Conservation (phyloP, 2,113 vertebrate genomes). For the Conger conger region DNA sequence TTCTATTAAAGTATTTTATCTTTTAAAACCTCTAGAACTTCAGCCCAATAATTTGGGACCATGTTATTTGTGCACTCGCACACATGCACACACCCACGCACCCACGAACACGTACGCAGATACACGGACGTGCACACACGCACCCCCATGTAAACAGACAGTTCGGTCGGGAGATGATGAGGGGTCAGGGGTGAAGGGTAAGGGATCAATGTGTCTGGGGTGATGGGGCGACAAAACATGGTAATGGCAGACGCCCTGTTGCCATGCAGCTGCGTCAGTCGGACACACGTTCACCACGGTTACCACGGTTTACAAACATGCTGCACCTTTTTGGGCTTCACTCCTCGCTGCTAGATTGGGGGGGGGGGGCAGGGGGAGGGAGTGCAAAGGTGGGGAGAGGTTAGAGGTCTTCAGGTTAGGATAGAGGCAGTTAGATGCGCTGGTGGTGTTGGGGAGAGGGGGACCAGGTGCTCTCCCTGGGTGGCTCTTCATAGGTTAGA, state of each 20-base stretch:
- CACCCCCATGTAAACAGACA: background rate
- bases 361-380: constrained; percentile 35
- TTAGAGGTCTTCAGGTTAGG: constrained; percentile 41
- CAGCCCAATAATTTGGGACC: too few relatives aligned
- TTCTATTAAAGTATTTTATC: too few relatives aligned
- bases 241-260: constrained; percentile 34
- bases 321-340: constrained; percentile 91
- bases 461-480: background rate
- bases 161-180: background rate
- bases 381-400: constrained; percentile 42
- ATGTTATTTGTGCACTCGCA: too few relatives aligned
- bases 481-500: background rate
- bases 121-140: too few relatives aligned
- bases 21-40: too few relatives aligned
- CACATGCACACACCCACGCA: too few relatives aligned
- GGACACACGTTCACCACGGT: constrained; percentile 50
- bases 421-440: background rate
- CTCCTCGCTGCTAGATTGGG: constrained; percentile 83
- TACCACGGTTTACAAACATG: constrained; percentile 68
- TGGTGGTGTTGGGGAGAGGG: constrained; percentile 5
- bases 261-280: constrained; percentile 60
- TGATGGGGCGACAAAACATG: constrained; percentile 11
- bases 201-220: background rate
- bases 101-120: too few relatives aligned
- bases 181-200: background rate